Evolutionary conservation across 2,113 vertebrate genomes (phyloP).

Genomic region (Petroica traversi): DNA sequence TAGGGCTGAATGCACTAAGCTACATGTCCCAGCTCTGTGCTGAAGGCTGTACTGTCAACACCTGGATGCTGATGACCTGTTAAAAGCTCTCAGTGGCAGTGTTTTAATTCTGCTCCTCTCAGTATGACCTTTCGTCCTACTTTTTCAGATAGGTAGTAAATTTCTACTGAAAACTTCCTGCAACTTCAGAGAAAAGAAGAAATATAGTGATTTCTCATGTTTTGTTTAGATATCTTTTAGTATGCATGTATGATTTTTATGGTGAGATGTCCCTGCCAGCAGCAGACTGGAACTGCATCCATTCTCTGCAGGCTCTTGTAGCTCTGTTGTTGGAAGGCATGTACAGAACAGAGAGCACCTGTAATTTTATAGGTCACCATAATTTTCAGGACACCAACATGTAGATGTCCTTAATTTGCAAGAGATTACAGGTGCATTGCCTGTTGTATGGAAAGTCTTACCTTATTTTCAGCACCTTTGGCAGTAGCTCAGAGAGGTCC

Average conservation of each 20-base stretch:
- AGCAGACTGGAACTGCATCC: background rate
- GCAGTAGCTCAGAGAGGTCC: background rate
- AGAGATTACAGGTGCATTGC: background rate
- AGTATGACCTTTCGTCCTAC: background rate
- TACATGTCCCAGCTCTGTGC: fast-evolving
- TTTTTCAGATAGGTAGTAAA: background rate
- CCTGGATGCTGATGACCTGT: background rate
- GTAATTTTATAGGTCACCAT: background rate
- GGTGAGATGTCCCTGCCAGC: background rate
- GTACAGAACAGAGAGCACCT: background rate
- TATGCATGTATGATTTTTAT: background rate
- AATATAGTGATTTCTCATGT: fast-evolving
- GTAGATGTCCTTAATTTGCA: background rate
- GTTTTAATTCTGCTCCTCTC: background rate
- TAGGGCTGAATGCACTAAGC: background rate
- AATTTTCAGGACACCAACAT: background rate
- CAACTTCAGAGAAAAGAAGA: background rate
- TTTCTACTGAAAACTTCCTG: background rate
- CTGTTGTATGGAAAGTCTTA: background rate
- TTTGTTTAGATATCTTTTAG: background rate
- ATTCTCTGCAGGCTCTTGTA: background rate
- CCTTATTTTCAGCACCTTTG: background rate
- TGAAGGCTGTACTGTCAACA: background rate
- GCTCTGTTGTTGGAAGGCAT: background rate
- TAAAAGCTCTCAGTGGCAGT: background rate